phyloP scores from a whole-genome alignment of 2,797 vertebrate genomes.

The Centroberyx gerrardi region DNA sequence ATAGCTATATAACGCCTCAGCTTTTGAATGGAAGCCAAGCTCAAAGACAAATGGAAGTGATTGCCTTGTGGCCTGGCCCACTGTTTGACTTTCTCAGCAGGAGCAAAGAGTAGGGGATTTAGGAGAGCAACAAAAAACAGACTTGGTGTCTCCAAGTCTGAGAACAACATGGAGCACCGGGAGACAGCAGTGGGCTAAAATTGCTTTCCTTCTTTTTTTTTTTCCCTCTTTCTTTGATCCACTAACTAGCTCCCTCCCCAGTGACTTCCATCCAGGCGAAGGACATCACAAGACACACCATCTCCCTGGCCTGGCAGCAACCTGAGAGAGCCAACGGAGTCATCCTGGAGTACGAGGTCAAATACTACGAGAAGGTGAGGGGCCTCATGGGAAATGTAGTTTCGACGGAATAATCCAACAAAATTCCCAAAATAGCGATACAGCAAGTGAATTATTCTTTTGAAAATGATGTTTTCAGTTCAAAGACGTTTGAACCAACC shows the following conservation, averaged over 20 bases:
- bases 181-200: conserved; percentile 31
- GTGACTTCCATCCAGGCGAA: conserved; percentile 95
- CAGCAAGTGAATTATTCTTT: too few species aligned
- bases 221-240: conserved; percentile 41
- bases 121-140: conserved; percentile 61
- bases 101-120: conserved; percentile 56
- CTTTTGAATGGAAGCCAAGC: conserved; percentile 62
- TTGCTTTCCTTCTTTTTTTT: conserved; percentile 4
- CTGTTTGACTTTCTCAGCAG: conserved; percentile 75
- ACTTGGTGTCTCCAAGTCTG: conserved; percentile 57
- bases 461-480: too few species aligned
- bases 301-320: conserved; percentile 94
- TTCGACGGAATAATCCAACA: background rate
- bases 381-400: conserved; percentile 13
- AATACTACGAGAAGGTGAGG: conserved; percentile 97
- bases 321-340: conserved; percentile 97
- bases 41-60: conserved; percentile 66
- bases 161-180: conserved; percentile 35
- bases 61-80: conserved; percentile 52
- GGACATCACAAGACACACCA: conserved; percentile 96
- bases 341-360: conserved; percentile 98
- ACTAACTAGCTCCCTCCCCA: conserved; percentile 91
- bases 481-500: background rate
- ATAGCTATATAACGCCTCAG: conserved; percentile 33
- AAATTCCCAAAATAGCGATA: too few species aligned